These are phyloP conservation scores for Azemiops feae DNA, from an alignment of 2,113 vertebrate genomes.

Conservation along the genomic window DNA sequence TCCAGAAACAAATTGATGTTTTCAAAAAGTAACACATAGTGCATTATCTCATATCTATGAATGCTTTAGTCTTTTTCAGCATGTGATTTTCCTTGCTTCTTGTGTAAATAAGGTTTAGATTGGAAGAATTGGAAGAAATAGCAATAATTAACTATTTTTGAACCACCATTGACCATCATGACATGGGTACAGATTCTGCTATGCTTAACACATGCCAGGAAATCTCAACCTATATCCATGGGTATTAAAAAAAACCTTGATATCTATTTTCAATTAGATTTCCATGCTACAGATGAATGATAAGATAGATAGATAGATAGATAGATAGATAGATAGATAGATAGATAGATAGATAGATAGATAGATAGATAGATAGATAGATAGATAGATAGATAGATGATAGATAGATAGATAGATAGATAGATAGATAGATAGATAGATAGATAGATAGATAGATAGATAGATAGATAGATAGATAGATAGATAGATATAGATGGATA, in stretches of 20 bases:
- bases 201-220: not conserved
- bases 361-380: too few species aligned
- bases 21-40: not conserved
- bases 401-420: too few species aligned
- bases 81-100: not conserved
- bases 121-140: not conserved
- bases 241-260: not conserved
- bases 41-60: not conserved
- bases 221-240: not conserved
- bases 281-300: not conserved
- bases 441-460: too few species aligned
- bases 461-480: too few species aligned
- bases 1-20: not conserved
- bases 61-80: not conserved
- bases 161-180: not conserved
- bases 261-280: not conserved
- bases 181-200: not conserved
- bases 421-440: too few species aligned
- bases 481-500: too few species aligned
- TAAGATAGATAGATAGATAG: not conserved
- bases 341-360: too few species aligned
- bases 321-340: not conserved
- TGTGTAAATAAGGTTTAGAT: too few species aligned
- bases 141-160: not conserved
- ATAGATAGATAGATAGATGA: too few species aligned